These are phyloP conservation scores for Tor tambroides DNA, from an alignment of 2,113 vertebrate genomes.

Conservation along the genomic window DNA sequence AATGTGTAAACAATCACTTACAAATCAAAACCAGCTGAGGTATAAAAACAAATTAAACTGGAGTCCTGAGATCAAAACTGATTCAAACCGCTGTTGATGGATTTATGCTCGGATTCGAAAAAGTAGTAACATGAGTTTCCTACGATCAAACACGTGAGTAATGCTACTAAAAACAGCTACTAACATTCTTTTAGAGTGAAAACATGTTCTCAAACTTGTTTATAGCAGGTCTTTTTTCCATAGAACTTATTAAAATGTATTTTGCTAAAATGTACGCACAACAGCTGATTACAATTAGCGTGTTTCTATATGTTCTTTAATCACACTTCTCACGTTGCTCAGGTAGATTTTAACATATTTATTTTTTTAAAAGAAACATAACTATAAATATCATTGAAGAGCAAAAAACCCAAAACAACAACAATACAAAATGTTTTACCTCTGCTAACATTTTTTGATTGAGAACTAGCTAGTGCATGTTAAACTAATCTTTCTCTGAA, in stretches of 20 bases:
- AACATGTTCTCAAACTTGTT: not conserved
- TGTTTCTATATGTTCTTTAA: not conserved
- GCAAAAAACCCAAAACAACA: not conserved
- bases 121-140: not conserved
- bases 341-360: not conserved
- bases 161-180: not conserved
- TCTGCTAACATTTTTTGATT: not conserved
- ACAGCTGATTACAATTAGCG: not conserved
- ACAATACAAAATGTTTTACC: not conserved
- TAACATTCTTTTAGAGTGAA: not conserved
- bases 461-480: not conserved
- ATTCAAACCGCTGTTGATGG: not conserved
- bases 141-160: not conserved
- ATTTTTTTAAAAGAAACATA: not conserved
- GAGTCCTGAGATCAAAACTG: not conserved
- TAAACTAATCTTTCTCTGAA: not conserved
- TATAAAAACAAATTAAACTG: not conserved
- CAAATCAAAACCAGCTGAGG: slow-evolving; percentile 13
- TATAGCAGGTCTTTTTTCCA: not conserved
- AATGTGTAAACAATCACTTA: slow-evolving; percentile 1
- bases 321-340: not conserved
- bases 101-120: slow-evolving; percentile 6
- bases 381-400: not conserved
- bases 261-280: not conserved
- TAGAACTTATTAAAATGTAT: not conserved